Base-by-base conservation (phyloP, 2,797 vertebrate species). In the Acanthurus tractus region DNA sequence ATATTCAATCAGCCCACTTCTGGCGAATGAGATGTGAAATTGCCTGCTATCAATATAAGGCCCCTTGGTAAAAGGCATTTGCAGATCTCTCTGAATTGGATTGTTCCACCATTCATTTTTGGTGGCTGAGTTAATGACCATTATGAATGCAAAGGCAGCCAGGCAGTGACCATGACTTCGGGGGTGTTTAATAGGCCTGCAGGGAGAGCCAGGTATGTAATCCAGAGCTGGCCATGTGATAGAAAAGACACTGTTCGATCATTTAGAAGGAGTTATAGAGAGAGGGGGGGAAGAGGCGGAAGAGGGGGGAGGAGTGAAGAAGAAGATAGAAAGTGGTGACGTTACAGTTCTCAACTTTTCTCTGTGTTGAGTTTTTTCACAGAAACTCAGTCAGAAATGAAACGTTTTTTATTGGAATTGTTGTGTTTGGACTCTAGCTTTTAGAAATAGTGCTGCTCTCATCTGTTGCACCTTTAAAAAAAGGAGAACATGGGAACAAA, bases 11-110 rank as follows among this genome's bases (percentile, higher is more conserved):
- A 93, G 83, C 72, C 67, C 65, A 89, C 82, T 89, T 89, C 86
- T 88, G 85, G 85, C 68, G 87, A 94, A 93, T 93, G 91, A 92
- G 88, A 91, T 91, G 89, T 92, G 91, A 93, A 94, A 95, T 94
- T 93, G 86, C 70, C 87, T 84, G 68, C 89, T 89, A 91, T 93
- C 89, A 87, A 86, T 86, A 82, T 72, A 70, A 70, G 81, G 77
- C 85, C 83, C 84, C 88, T 74, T 72, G 83, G 85, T 87, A 82
- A 92, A 89, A 93, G 88, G 79, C 72, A 84, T 92, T 94, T 91
- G 89, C 85, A 82, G 72, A 90, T 83, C 79, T 85, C 77, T 78
- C 63, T 55, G 87, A 93, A 94, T 93, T 88, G 86, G 83, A 93
- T 93, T 93, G 88, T 93, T 94, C 89, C 89, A 80, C 89, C 85